Evolutionary conservation across 2,888 invertebrate species (phyloP).

Genomic region (Epinotia brunnichana): DNA sequence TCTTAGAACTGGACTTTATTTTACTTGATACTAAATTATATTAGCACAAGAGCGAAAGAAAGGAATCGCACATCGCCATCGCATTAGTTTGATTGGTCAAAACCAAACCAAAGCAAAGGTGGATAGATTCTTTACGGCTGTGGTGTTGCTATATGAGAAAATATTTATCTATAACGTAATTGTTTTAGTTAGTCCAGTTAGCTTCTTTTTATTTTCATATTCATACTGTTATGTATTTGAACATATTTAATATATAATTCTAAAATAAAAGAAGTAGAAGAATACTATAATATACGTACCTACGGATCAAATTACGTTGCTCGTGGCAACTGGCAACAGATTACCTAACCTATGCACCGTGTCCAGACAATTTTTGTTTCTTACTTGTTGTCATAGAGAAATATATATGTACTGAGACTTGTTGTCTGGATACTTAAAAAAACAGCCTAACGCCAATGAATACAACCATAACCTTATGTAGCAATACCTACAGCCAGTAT

Average conservation of each 20-base stretch:
- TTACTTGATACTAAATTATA: slow-evolving; percentile 28
- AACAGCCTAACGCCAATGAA: not conserved
- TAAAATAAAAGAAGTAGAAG: not conserved
- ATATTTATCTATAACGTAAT: not conserved
- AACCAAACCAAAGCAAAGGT: slow-evolving; percentile 43
- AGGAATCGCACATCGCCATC: slow-evolving; percentile 41
- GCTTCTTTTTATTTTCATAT: not conserved
- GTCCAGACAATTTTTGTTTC: not conserved
- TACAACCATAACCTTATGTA: not conserved
- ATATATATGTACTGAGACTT: too few relatives aligned
- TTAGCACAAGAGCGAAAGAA: slow-evolving; percentile 37
- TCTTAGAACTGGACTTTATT: slow-evolving; percentile 21
- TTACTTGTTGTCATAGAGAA: not conserved
- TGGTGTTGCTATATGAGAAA: slow-evolving; percentile 31
- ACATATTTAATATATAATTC: not conserved
- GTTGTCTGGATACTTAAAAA: too few relatives aligned
- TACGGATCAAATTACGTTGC: not conserved
- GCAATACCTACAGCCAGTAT: too few relatives aligned
- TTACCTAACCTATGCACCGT: not conserved
- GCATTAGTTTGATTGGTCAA: slow-evolving; percentile 39
- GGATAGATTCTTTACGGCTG: slow-evolving; percentile 26
- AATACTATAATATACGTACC: not conserved
- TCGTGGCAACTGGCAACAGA: slow-evolving; percentile 4
- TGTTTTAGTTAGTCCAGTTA: not conserved
- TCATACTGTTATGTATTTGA: not conserved